Conservation (phyloP, 1,140 invertebrate species). For the Brachionus plicatilis region DNA sequence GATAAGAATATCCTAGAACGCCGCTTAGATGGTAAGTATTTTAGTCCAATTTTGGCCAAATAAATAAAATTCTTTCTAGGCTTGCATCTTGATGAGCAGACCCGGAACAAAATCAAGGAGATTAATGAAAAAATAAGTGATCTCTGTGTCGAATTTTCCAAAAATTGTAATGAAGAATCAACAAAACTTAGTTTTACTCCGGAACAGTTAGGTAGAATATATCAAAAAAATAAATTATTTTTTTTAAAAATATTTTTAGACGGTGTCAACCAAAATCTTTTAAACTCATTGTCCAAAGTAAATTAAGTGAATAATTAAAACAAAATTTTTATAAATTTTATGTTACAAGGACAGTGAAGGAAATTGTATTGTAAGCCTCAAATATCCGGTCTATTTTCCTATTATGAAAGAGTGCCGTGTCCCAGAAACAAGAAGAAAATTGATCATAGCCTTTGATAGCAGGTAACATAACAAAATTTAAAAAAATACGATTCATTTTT, state of each 20-base stretch:
- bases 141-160: slow-evolving; percentile 57
- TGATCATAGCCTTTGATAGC: slow-evolving; percentile 58
- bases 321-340: not conserved
- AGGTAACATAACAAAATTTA: not conserved
- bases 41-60: not conserved
- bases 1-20: slow-evolving; percentile 58
- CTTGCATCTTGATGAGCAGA: slow-evolving; percentile 56
- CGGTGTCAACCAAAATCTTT: slow-evolving; percentile 16
- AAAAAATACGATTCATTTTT: not conserved
- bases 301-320: slow-evolving; percentile 32
- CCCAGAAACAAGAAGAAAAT: slow-evolving; percentile 54
- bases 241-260: not conserved
- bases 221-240: not conserved
- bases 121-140: slow-evolving; percentile 59
- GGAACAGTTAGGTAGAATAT: slow-evolving; percentile 54
- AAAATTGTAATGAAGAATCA: slow-evolving; percentile 60
- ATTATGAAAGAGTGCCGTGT: slow-evolving; percentile 58
- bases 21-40: slow-evolving; percentile 56
- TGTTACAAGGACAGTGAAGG: slow-evolving; percentile 51
- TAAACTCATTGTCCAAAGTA: slow-evolving; percentile 39
- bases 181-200: slow-evolving; percentile 57
- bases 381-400: slow-evolving; percentile 61
- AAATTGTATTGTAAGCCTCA: slow-evolving; percentile 57
- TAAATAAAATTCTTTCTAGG: slow-evolving; percentile 46
- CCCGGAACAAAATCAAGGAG: slow-evolving; percentile 55